A percentile compares a stretch with the other conserved stretches of the same genome.
These are phyloP conservation scores for Ephestia elutella DNA, from an alignment of 1,140 invertebrate genomes.

Conservation along the genomic window DNA sequence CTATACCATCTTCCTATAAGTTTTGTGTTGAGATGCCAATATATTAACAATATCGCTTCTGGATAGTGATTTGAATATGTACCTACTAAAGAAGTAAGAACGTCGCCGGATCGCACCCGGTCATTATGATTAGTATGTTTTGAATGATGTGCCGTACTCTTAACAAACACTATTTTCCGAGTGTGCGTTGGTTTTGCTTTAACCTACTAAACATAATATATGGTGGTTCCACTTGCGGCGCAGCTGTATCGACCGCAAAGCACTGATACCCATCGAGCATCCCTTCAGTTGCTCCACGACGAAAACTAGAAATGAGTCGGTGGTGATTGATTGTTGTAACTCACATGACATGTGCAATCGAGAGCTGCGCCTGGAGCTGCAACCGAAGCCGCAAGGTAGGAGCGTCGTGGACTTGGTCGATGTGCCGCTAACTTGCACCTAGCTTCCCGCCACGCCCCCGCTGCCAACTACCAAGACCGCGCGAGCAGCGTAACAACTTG, in stretches of 20 bases:
- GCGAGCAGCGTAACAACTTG: conserved; percentile 25
- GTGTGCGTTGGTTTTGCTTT: conserved; percentile 71
- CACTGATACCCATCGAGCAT: conserved; percentile 68
- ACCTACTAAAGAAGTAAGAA: conserved; percentile 52
- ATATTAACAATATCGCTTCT: conserved; percentile 64
- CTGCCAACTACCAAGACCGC: neutral
- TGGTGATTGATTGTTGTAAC: conserved; percentile 68
- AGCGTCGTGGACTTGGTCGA: conserved; percentile 45
- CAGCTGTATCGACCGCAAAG: conserved; percentile 67
- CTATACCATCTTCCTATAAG: conserved; percentile 61
- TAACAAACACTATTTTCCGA: conserved; percentile 67
- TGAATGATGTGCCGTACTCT: conserved; percentile 63
- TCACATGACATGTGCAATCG: conserved; percentile 75
- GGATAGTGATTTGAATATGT: conserved; percentile 63
- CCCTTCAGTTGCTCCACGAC: conserved; percentile 69
- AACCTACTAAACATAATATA: conserved; percentile 69
- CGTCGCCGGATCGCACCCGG: conserved; percentile 22
- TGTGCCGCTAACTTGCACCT: conserved; percentile 48
- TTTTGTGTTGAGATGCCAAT: conserved; percentile 72
- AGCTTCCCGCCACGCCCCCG: conserved; percentile 30
- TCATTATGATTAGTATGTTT: conserved; percentile 51
- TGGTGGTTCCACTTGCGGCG: conserved; percentile 67
- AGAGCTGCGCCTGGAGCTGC: conserved; percentile 67
- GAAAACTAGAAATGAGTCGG: conserved; percentile 64
- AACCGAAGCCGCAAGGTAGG: conserved; percentile 72